These are phyloP conservation scores for Podiceps cristatus DNA, from an alignment of 2,113 vertebrate species.

Conservation along the genomic window DNA sequence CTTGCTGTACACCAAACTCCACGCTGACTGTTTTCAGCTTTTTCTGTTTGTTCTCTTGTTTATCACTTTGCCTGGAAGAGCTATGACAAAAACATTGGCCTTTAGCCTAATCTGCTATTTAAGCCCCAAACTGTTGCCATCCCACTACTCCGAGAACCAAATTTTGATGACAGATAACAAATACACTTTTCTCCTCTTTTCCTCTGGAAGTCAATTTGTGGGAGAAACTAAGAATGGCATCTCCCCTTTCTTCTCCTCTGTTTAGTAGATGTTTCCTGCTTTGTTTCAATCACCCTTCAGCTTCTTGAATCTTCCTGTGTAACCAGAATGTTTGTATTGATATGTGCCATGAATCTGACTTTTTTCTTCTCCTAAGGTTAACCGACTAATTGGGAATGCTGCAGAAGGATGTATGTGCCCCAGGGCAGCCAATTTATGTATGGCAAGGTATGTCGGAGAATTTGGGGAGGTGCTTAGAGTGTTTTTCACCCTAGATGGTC, in stretches of 20 bases:
- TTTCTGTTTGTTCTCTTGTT: neutral
- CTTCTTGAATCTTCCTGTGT: neutral
- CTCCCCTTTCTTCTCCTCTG: neutral
- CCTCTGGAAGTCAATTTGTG: neutral
- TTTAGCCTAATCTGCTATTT: neutral
- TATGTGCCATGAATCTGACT: neutral
- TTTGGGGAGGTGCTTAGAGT: neutral
- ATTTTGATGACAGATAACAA: neutral
- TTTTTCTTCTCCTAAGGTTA: neutral
- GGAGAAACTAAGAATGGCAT: neutral
- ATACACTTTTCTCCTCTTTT: neutral
- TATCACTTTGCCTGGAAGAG: neutral
- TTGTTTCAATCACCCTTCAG: neutral
- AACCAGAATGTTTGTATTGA: neutral
- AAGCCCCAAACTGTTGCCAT: neutral
- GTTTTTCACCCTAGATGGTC: rapidly evolving
- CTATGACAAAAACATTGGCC: neutral
- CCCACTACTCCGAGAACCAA: neutral
- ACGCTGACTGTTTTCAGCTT: neutral
- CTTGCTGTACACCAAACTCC: neutral
- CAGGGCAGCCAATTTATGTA: neutral
- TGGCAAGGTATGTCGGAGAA: neutral
- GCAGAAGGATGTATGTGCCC: neutral
- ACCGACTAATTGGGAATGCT: neutral
- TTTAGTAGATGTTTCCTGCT: neutral